Evolutionary conservation across 1,140 invertebrate species (phyloP).

Genomic region (Lasioglossum baleicum): DNA sequence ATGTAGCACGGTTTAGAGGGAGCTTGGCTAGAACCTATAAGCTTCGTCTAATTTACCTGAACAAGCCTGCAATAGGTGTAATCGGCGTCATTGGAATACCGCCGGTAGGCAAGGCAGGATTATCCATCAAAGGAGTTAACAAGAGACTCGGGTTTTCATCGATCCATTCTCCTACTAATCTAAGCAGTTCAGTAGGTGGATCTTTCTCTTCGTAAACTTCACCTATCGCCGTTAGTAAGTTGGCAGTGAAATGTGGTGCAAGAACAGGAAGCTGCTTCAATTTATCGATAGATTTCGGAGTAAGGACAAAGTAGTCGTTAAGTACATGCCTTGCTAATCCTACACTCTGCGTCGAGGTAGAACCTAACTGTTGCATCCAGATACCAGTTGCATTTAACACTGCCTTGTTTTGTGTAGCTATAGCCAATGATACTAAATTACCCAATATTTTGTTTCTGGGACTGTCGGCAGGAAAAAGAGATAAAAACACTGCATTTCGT

Average conservation of each 20-base stretch:
- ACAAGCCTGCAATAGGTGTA: constrained; percentile 88
- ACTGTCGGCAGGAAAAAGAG: constrained; percentile 85
- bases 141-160: constrained; percentile 84
- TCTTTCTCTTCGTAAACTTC: constrained; percentile 84
- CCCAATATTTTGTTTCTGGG: constrained; percentile 86
- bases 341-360: constrained; percentile 86
- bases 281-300: constrained; percentile 83
- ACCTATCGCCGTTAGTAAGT: constrained; percentile 89
- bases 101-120: constrained; percentile 85
- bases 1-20: no score
- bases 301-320: constrained; percentile 88
- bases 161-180: constrained; percentile 75
- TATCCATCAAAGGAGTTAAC: constrained; percentile 85
- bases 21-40: not conserved
- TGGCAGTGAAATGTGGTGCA: constrained; percentile 89
- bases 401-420: constrained; percentile 86
- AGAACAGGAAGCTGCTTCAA: constrained; percentile 85
- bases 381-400: constrained; percentile 88
- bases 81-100: constrained; percentile 91
- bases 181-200: constrained; percentile 72
- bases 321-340: constrained; percentile 87
- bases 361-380: constrained; percentile 91
- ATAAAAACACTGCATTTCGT: constrained; percentile 89
- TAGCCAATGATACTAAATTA: constrained; percentile 88
- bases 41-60: constrained; percentile 72